Evolutionary conservation across 2,888 invertebrate genomes (phyloP).

Genomic region (Psylliodes chrysocephalus): DNA sequence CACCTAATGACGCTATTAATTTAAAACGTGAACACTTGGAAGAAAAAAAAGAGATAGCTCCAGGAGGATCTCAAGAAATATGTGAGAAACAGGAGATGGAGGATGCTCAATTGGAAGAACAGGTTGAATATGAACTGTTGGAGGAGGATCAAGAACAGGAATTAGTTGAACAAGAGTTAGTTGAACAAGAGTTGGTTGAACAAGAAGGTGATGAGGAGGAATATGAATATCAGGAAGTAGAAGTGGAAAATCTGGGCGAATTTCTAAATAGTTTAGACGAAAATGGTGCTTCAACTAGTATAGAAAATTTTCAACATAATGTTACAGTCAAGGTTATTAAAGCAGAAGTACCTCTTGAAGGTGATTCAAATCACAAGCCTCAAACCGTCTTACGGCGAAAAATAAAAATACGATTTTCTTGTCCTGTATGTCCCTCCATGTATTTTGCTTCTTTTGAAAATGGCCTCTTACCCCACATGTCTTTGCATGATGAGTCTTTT

Average conservation of each 20-base stretch:
- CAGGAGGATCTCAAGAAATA: background rate
- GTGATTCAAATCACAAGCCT: background rate
- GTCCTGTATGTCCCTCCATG: slow-evolving; percentile 36
- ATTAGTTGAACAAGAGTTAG: background rate
- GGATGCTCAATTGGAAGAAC: too few species aligned
- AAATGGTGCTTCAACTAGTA: background rate
- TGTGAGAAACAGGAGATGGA: background rate
- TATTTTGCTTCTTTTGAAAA: slow-evolving; percentile 32
- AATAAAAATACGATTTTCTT: slow-evolving; percentile 29
- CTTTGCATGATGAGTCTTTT: slow-evolving; percentile 24
- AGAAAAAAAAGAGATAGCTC: background rate
- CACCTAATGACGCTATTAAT: background rate
- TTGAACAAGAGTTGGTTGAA: background rate
- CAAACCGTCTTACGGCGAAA: slow-evolving; percentile 19
- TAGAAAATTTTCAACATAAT: slow-evolving; percentile 4
- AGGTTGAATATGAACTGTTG: background rate
- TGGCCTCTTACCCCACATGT: slow-evolving; percentile 30
- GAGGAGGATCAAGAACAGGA: slow-evolving; percentile 4
- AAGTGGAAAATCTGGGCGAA: slow-evolving; percentile 13
- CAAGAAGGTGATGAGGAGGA: slow-evolving; percentile 14
- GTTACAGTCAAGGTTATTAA: slow-evolving; percentile 22
- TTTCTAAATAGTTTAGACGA: slow-evolving; percentile 7
- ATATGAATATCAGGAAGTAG: slow-evolving; percentile 24
- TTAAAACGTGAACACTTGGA: background rate
- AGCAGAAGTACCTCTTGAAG: background rate